These are phyloP conservation scores for Dysdera silvatica DNA, from an alignment of 1,140 invertebrate species.

Conservation along the genomic window DNA sequence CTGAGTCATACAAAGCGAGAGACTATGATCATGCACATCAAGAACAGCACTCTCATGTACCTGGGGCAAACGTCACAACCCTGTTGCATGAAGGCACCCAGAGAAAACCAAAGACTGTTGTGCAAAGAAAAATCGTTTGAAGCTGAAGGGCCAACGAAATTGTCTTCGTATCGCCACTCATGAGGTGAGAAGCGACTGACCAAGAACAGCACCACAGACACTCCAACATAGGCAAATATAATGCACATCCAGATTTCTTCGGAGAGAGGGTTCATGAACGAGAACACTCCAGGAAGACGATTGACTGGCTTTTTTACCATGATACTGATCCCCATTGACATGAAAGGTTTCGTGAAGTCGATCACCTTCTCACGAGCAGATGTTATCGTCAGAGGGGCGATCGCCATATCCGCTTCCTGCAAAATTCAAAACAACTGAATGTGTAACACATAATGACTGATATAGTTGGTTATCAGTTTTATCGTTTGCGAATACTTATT, in stretches of 20 bases:
- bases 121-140: conserved; percentile 94
- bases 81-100: conserved; percentile 95
- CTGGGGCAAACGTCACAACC: conserved; percentile 93
- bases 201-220: conserved; percentile 89
- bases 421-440: too few relatives aligned
- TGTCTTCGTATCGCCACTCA: conserved; percentile 66
- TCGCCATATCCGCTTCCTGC: conserved; percentile 92
- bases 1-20: too few relatives aligned
- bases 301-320: conserved; percentile 95
- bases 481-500: too few relatives aligned
- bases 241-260: conserved; percentile 97
- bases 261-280: conserved; percentile 92
- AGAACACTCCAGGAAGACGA: conserved; percentile 80
- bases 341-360: conserved; percentile 94
- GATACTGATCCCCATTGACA: conserved; percentile 96
- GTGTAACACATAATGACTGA: too few relatives aligned
- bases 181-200: conserved; percentile 92
- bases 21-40: background rate
- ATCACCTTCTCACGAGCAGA: conserved; percentile 87
- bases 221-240: conserved; percentile 90
- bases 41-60: conserved; percentile 45
- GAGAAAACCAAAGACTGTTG: conserved; percentile 78
- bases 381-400: conserved; percentile 94
- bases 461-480: too few relatives aligned
- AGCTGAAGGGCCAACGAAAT: conserved; percentile 32